Base-by-base conservation (phyloP, 2,797 vertebrate species). In the Phoebastria nigripes region DNA sequence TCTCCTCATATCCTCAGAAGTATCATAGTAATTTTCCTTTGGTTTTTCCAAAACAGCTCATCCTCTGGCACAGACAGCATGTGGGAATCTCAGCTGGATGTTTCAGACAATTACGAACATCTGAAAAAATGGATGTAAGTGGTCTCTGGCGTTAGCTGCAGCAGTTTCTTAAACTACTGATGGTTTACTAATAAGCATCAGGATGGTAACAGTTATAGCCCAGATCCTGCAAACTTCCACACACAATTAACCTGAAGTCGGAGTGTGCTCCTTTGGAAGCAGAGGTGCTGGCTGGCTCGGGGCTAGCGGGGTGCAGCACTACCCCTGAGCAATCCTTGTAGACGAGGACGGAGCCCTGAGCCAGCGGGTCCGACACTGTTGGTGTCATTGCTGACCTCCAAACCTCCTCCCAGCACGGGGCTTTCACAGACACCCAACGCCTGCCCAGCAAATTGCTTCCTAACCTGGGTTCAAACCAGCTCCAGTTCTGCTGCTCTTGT, bases 181-280 rank as follows among this genome's bases (percentile, higher is more conserved):
- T 66, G 29, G 39, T 52, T 89, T 62, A 28, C 37, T 61, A 61
- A 76, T 14, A 42, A 37, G 62, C 54, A 8, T 7, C 44, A 52
- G 84, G 35, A 67, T 11, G 62, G 52, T 8, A 26, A 41, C 52
- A 55, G 61, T 4, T 28, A 25, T 2, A 79, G 71, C 39, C 17
- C 55, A 56, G 62, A 25, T 11, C 66, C 74, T 91, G 66, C 56
- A 78, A 21, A 31, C 6, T 8, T 24, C 35, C 20, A 29, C 47
- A 21, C 16, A 0, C 0, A 0, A 6, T 17, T n/a, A 24, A 20
- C 24, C 77, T 12, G 44, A 28, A 25, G 41, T 0, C 5, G 4
- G 58, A 44, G 6, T 8, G 25, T 26, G 19, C 17, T 77, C 13
- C 89, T 70, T 2, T 3, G 26, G 39, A 11, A 86, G 61, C 4